Conservation (phyloP, 2,888 invertebrate species). For the Gasteruption jaculator region DNA sequence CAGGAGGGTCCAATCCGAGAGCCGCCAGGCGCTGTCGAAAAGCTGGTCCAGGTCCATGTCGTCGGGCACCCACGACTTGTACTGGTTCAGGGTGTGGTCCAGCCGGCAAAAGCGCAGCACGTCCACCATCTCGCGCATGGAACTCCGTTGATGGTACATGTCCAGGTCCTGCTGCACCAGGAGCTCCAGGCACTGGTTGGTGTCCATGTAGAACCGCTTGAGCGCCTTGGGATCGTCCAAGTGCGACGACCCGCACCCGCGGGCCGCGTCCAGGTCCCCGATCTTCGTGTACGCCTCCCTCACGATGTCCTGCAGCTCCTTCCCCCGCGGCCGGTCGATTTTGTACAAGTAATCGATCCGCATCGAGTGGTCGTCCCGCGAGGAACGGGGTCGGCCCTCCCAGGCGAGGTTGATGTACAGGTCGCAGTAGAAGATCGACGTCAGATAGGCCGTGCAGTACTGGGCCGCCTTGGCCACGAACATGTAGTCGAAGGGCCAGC, state of each 20-base stretch:
- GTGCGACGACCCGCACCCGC: conserved; percentile 70
- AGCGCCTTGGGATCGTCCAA: conserved; percentile 60
- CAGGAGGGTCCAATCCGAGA: conserved; percentile 59
- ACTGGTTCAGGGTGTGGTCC: too few relatives aligned
- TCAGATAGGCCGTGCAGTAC: conserved; percentile 66
- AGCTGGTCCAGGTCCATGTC: conserved; percentile 55
- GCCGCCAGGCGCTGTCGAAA: conserved; percentile 74
- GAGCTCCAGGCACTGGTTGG: conserved; percentile 64
- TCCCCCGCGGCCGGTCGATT: conserved; percentile 50
- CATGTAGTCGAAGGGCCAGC: conserved; percentile 64
- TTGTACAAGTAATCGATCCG: conserved; percentile 39
- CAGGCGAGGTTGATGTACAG: too few relatives aligned
- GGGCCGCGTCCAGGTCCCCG: conserved; percentile 71
- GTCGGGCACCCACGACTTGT: too few relatives aligned
- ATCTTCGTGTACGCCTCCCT: conserved; percentile 64
- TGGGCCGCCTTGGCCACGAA: conserved; percentile 71
- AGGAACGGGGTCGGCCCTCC: too few relatives aligned
- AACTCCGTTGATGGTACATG: conserved; percentile 47
- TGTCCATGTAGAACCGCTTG: conserved; percentile 64
- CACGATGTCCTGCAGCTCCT: conserved; percentile 57
- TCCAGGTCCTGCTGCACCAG: conserved; percentile 60
- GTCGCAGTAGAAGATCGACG: conserved; percentile 70
- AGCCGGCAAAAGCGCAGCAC: too few relatives aligned
- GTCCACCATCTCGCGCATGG: conserved; percentile 36
- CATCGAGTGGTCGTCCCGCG: too few relatives aligned